phyloP scores from a whole-genome alignment of 2,888 invertebrate species.

The Cyclophora albipunctata region DNA sequence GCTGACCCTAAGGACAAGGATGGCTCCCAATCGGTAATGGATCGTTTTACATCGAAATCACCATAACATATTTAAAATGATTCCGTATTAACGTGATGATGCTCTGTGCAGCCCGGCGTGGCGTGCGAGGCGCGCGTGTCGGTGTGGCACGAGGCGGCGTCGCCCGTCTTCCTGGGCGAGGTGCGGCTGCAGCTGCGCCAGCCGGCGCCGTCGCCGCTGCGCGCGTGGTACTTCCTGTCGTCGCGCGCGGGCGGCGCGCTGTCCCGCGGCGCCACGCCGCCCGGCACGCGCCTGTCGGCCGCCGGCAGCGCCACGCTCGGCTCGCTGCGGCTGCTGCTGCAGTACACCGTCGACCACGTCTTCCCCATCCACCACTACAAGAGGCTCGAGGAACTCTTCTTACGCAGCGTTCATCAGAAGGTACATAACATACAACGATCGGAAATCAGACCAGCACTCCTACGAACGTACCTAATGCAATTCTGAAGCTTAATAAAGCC shows the following conservation, averaged over 20 bases:
- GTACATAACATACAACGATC: slow-evolving; percentile 36
- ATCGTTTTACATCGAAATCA: background rate
- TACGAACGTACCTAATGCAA: no score
- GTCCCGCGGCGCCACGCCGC: slow-evolving; percentile 83
- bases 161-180: slow-evolving; percentile 92
- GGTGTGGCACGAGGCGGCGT: slow-evolving; percentile 90
- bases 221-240: slow-evolving; percentile 83
- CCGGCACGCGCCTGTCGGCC: slow-evolving; percentile 81
- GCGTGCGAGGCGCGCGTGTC: slow-evolving; percentile 88
- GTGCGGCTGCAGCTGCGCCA: slow-evolving; percentile 86
- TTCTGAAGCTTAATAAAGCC: no score
- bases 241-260: slow-evolving; percentile 76
- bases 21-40: slow-evolving; percentile 72
- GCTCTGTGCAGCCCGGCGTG: slow-evolving; percentile 72
- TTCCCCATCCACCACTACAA: slow-evolving; percentile 89
- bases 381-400: slow-evolving; percentile 83
- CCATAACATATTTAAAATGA: background rate
- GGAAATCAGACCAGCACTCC: background rate
- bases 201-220: slow-evolving; percentile 60
- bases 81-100: background rate
- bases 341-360: slow-evolving; percentile 92
- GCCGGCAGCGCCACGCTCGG: slow-evolving; percentile 78
- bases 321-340: slow-evolving; percentile 87
- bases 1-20: slow-evolving; percentile 72
- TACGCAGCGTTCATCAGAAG: slow-evolving; percentile 81